These are phyloP conservation scores for Arge pagana DNA, from an alignment of 2,888 invertebrate genomes.

Conservation along the genomic window DNA sequence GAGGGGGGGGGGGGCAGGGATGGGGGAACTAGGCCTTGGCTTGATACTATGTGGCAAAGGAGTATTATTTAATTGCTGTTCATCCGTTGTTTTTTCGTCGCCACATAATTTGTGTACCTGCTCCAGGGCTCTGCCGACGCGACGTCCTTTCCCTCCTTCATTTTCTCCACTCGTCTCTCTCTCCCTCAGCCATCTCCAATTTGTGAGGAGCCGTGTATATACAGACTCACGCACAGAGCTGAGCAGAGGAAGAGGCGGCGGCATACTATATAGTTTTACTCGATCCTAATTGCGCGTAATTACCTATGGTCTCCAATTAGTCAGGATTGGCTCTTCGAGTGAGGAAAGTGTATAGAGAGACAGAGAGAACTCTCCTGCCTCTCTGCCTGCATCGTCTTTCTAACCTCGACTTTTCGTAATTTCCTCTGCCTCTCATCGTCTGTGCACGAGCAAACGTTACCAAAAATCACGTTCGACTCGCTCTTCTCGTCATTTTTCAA, in stretches of 20 bases:
- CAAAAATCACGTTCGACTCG: too few species aligned
- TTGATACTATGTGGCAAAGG: slow-evolving; percentile 48
- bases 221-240: slow-evolving; percentile 40
- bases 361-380: slow-evolving; percentile 34
- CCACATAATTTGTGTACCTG: slow-evolving; percentile 56
- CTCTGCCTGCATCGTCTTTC: not conserved
- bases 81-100: slow-evolving; percentile 39
- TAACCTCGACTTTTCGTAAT: slow-evolving; percentile 24
- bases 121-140: slow-evolving; percentile 32
- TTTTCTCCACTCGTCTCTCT: slow-evolving; percentile 21
- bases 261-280: slow-evolving; percentile 35
- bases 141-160: slow-evolving; percentile 29
- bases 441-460: slow-evolving; percentile 38
- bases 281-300: slow-evolving; percentile 55
- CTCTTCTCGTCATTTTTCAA: too few species aligned
- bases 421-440: slow-evolving; percentile 32
- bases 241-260: too few species aligned
- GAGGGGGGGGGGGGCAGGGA: slow-evolving; percentile 9
- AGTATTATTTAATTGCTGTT: slow-evolving; percentile 54
- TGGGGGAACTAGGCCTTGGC: slow-evolving; percentile 1
- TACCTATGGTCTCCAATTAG: slow-evolving; percentile 55
- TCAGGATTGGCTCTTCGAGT: slow-evolving; percentile 49
- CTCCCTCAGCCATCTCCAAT: slow-evolving; percentile 36
- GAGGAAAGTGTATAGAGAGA: slow-evolving; percentile 34
- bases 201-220: slow-evolving; percentile 39